Conservation (phyloP, 30 jellyfish, hydroid and myxozoan species). For the Cassiopea andromeda region DNA sequence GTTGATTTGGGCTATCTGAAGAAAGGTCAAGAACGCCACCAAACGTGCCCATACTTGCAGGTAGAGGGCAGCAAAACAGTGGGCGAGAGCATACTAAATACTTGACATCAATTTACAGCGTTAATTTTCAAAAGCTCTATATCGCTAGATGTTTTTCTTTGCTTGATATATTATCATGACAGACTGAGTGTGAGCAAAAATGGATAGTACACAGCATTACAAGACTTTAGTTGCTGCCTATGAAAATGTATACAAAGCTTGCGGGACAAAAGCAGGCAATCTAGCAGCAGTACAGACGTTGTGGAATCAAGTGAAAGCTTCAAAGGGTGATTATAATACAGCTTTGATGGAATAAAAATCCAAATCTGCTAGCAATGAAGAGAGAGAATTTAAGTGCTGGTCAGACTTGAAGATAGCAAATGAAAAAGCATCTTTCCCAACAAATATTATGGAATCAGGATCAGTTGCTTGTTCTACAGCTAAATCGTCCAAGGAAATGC, state of each 20-base stretch:
- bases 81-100: neutral
- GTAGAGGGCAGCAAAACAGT: neutral
- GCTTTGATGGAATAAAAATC: neutral
- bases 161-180: neutral
- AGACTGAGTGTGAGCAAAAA: neutral
- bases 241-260: neutral
- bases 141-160: too few relatives aligned
- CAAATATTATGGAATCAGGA: neutral
- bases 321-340: neutral
- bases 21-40: neutral
- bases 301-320: neutral
- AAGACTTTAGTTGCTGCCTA: neutral
- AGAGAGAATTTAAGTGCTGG: neutral
- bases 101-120: neutral
- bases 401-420: neutral
- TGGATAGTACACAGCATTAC: neutral
- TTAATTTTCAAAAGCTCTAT: too few relatives aligned
- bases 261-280: neutral
- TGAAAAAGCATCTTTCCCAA: neutral
- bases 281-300: neutral
- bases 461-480: neutral
- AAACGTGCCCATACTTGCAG: neutral
- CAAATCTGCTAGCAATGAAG: neutral
- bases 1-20: neutral
- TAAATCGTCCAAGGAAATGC: neutral